Conservation (phyloP, 1,140 invertebrate genomes). For the Xylocopa sonorina region DNA sequence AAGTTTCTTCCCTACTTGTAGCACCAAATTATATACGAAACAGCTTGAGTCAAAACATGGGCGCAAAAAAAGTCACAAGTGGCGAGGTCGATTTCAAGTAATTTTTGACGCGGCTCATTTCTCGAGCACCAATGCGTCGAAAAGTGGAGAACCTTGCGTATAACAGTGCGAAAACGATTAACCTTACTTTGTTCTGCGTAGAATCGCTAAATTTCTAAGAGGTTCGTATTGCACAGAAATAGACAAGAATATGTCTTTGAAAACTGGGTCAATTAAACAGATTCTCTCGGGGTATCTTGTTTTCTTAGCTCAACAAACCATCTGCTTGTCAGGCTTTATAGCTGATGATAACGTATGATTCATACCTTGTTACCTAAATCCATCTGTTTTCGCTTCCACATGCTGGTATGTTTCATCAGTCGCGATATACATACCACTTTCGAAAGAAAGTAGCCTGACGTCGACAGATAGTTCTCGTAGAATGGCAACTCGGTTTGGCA, state of each 20-base stretch:
- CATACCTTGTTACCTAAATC: no score
- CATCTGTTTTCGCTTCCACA: no score
- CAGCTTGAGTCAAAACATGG: background rate
- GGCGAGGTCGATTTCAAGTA: conserved; percentile 21
- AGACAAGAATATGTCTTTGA: background rate
- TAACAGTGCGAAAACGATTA: background rate
- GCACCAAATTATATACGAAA: no score
- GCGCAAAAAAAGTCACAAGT: background rate
- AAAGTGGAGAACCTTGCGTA: background rate
- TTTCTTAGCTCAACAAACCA: background rate
- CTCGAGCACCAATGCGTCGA: conserved; percentile 9
- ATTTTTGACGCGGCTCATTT: conserved; percentile 5
- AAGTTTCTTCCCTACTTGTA: background rate
- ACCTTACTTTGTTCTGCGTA: background rate
- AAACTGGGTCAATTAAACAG: conserved; percentile 12
- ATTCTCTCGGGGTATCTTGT: background rate
- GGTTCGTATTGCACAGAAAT: background rate
- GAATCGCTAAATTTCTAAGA: conserved; percentile 13
- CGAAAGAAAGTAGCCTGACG: no score
- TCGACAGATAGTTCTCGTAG: no score
- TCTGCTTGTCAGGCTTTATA: background rate
- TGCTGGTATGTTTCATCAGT: no score
- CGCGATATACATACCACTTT: no score
- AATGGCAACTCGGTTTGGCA: no score
- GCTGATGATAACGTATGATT: no score